A percentile compares a stretch with the other conserved stretches of the same genome.
Evolutionary conservation across 2,113 vertebrate species (phyloP).

Genomic region (Ploceus nigricollis): DNA sequence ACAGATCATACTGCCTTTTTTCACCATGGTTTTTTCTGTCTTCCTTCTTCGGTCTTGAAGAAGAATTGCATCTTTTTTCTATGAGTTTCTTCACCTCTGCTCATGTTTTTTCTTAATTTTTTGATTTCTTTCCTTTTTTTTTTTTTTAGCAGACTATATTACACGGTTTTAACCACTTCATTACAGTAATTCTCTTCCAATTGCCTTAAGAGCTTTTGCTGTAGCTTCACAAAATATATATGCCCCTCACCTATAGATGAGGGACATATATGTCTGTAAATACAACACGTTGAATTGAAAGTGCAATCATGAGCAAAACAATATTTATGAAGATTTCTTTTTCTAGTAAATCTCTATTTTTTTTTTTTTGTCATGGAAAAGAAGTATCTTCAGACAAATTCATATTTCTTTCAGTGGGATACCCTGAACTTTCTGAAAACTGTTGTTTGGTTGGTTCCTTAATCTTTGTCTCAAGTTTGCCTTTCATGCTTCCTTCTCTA

Average conservation of each 20-base stretch:
- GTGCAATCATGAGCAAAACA: neutral
- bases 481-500: neutral
- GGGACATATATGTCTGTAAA: neutral
- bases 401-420: neutral
- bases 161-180: neutral
- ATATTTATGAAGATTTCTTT: neutral
- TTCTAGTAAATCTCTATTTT: neutral
- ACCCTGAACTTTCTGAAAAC: neutral
- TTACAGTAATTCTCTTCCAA: neutral
- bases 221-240: neutral
- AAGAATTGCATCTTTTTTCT: neutral
- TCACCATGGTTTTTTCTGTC: neutral
- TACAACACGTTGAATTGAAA: neutral
- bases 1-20: neutral
- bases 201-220: neutral
- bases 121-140: neutral
- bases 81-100: neutral
- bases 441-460: neutral
- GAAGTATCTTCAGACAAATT: neutral
- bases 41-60: neutral
- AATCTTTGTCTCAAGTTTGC: neutral
- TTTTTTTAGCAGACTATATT: neutral
- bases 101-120: neutral
- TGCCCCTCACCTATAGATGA: neutral
- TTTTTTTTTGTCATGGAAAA: neutral